phyloP scores from a whole-genome alignment of 1,140 invertebrate genomes.

The Drosophila nannoptera region DNA sequence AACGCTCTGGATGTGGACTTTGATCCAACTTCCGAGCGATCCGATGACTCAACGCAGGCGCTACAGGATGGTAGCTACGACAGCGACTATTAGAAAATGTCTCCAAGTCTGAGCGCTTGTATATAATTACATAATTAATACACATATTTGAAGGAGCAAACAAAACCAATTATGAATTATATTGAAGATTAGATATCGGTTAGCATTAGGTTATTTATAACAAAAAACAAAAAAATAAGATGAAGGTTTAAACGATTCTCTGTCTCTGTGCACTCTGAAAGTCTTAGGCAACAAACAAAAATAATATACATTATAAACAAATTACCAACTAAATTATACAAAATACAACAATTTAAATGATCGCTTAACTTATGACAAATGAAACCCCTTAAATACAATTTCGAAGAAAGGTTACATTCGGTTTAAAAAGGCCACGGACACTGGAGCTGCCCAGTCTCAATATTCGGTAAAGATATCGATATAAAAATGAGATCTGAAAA shows the following conservation, averaged over 20 bases:
- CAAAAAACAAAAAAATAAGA: conserved; percentile 48
- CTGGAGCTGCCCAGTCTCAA: conserved; percentile 3
- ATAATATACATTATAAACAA: conserved; percentile 57
- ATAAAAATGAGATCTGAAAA: background rate
- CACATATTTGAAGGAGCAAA: conserved; percentile 42
- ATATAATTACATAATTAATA: conserved; percentile 51
- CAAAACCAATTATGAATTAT: conserved; percentile 67
- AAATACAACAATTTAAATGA: conserved; percentile 44
- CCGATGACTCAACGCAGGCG: conserved; percentile 78
- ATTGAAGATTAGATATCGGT: conserved; percentile 70
- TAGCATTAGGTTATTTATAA: conserved; percentile 73
- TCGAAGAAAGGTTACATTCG: conserved; percentile 7
- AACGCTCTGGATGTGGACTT: conserved; percentile 66
- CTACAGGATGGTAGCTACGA: conserved; percentile 77
- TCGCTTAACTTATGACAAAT: conserved; percentile 14
- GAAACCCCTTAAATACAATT: conserved; percentile 2
- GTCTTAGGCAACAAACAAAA: conserved; percentile 55
- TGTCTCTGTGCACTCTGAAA: conserved; percentile 66
- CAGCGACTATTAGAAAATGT: conserved; percentile 70
- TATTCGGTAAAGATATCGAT: background rate
- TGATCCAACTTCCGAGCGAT: conserved; percentile 75
- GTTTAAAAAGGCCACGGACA: conserved; percentile 5
- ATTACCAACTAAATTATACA: conserved; percentile 62
- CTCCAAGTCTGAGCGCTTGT: conserved; percentile 55
- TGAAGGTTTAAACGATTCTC: conserved; percentile 43